Percentiles rank a stretch among this genome's conserved stretches.
These are phyloP conservation scores for Emydoidea blandingii DNA, from an alignment of 2,797 vertebrate species.

Conservation along the genomic window DNA sequence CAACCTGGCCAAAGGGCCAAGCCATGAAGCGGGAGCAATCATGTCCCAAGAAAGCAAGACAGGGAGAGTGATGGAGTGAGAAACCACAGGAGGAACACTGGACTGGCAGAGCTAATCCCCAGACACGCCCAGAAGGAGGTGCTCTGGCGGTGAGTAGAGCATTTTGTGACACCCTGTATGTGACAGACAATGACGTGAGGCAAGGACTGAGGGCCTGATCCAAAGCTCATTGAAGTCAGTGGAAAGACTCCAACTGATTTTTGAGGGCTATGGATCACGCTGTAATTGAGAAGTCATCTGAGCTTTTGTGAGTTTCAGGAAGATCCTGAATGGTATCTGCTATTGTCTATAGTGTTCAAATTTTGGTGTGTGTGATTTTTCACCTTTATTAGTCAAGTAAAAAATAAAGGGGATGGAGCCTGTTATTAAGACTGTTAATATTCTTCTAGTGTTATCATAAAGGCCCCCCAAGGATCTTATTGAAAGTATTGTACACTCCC, in stretches of 20 bases:
- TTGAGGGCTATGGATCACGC: not conserved
- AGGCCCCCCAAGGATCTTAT: slow-evolving; percentile 42
- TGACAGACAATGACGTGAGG: not conserved
- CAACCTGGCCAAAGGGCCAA: not conserved
- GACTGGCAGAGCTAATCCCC: not conserved
- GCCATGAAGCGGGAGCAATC: not conserved
- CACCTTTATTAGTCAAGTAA: slow-evolving; percentile 56
- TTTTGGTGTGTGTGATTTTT: slow-evolving; percentile 62
- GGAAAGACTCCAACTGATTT: not conserved
- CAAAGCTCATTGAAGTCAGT: not conserved
- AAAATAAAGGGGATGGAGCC: slow-evolving; percentile 45
- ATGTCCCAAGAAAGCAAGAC: not conserved
- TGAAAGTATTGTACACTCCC: slow-evolving; percentile 54
- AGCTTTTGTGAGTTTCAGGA: not conserved
- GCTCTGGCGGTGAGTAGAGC: not conserved
- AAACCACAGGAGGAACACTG: not conserved
- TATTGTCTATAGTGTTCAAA: not conserved
- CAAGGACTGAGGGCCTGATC: not conserved
- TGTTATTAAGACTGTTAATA: slow-evolving; percentile 61
- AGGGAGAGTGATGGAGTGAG: not conserved
- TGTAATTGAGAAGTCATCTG: not conserved
- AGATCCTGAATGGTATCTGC: not conserved
- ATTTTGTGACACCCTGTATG: not conserved
- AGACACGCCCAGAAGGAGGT: not conserved
- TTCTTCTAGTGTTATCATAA: slow-evolving; percentile 13